phyloP scores from a whole-genome alignment of 2,113 vertebrate species.

The Pangasianodon hypophthalmus region DNA sequence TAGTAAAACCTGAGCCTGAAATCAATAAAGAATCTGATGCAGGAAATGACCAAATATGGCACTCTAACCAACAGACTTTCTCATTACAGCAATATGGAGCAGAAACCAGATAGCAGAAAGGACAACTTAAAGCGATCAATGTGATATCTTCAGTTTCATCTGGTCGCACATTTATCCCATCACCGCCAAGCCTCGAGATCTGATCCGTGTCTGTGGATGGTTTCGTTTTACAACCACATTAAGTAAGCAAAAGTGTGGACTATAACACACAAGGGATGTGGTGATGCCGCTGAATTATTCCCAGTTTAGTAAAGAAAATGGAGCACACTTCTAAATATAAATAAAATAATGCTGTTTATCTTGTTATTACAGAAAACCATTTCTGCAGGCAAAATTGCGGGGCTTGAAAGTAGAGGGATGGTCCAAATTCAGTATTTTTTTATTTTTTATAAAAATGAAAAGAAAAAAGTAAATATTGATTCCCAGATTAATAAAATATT shows the following conservation, averaged over 20 bases:
- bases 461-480: too few species aligned
- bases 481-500: too few species aligned
- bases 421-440: too few species aligned
- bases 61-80: constrained; percentile 44
- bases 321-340: background rate
- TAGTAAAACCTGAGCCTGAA: background rate
- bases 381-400: too few species aligned
- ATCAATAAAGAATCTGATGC: constrained; percentile 41
- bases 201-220: background rate
- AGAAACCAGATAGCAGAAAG: background rate
- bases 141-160: background rate
- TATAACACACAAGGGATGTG: background rate
- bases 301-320: background rate
- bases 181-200: background rate
- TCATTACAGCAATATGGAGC: constrained; percentile 19
- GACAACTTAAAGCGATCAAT: constrained; percentile 15
- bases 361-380: too few species aligned
- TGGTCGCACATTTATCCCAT: background rate
- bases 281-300: background rate
- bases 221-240: background rate
- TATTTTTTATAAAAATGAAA: too few species aligned
- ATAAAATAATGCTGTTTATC: background rate
- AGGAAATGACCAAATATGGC: constrained; percentile 31
- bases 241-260: background rate
- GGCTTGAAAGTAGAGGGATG: too few species aligned